Evolutionary conservation across 1,140 invertebrate genomes (phyloP).

Genomic region (Plectus sambesii): DNA sequence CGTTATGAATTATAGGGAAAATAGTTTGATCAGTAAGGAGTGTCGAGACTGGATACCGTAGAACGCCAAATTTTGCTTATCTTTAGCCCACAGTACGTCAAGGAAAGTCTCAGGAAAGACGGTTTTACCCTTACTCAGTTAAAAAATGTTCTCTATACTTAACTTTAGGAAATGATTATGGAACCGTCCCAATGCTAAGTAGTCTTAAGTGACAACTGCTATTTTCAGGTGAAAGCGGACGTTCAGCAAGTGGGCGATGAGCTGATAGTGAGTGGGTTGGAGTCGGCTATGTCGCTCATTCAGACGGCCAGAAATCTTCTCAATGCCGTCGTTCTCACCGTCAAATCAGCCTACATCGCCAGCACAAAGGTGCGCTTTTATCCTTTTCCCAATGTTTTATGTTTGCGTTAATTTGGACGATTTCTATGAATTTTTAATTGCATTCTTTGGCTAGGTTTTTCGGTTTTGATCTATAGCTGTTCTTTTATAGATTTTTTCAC

Average conservation of each 20-base stretch:
- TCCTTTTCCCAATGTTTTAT: slow-evolving; percentile 1
- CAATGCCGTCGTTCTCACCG: slow-evolving; percentile 95
- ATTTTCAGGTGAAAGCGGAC: slow-evolving; percentile 84
- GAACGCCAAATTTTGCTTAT: no score
- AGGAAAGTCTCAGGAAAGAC: no score
- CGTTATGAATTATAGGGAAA: no score
- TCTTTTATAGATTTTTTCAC: slow-evolving; percentile 57
- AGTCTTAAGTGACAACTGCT: neutral
- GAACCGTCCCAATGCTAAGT: slow-evolving; percentile 1
- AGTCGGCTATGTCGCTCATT: slow-evolving; percentile 96
- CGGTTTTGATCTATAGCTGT: slow-evolving; percentile 4
- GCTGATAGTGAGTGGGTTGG: slow-evolving; percentile 81
- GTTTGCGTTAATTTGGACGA: neutral
- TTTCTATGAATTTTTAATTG: slow-evolving; percentile 6
- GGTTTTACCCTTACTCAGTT: no score
- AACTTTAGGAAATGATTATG: neutral
- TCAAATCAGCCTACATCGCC: slow-evolving; percentile 94
- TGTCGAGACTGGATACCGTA: no score
- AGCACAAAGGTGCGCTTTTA: slow-evolving; percentile 65
- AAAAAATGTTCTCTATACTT: no score
- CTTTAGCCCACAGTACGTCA: no score
- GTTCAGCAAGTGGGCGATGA: slow-evolving; percentile 97
- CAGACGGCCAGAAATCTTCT: slow-evolving; percentile 98
- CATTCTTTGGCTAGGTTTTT: slow-evolving; percentile 14
- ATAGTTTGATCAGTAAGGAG: no score